Evolutionary conservation across 2,797 vertebrate species (phyloP).

Genomic region (Darevskia nairensis): DNA sequence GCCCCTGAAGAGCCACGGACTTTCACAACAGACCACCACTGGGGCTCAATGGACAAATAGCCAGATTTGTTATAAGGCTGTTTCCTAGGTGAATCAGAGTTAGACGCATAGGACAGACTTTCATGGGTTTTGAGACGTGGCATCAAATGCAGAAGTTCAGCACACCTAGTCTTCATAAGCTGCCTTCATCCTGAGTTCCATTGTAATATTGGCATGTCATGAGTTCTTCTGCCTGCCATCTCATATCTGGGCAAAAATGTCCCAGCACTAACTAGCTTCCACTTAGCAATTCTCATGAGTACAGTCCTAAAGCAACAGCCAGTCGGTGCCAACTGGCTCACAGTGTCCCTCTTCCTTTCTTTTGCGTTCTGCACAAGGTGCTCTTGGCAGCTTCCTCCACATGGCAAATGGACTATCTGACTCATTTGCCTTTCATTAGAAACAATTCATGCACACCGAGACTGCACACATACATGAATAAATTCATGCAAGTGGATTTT

Average conservation of each 20-base stretch:
- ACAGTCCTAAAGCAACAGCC: not conserved
- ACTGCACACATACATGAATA: no score
- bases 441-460: not conserved
- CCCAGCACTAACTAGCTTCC: not conserved
- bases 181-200: not conserved
- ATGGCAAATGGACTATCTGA: not conserved
- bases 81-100: not conserved
- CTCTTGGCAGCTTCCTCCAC: not conserved
- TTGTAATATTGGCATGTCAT: not conserved
- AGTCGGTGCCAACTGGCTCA: not conserved
- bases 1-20: no score
- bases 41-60: not conserved
- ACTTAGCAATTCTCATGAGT: not conserved
- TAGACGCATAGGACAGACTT: not conserved
- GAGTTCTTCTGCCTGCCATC: not conserved
- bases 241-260: not conserved
- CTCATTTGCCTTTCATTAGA: not conserved
- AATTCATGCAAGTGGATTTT: not conserved
- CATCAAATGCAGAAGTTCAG: not conserved
- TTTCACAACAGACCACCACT: no score
- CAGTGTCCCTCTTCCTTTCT: no score
- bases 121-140: not conserved
- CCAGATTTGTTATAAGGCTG: not conserved
- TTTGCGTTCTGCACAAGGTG: not conserved
- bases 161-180: not conserved